Percentiles rank a stretch among this genome's conserved stretches.
Conservation (phyloP, 2,113 vertebrate species). For the Hydropotes inermis region DNA sequence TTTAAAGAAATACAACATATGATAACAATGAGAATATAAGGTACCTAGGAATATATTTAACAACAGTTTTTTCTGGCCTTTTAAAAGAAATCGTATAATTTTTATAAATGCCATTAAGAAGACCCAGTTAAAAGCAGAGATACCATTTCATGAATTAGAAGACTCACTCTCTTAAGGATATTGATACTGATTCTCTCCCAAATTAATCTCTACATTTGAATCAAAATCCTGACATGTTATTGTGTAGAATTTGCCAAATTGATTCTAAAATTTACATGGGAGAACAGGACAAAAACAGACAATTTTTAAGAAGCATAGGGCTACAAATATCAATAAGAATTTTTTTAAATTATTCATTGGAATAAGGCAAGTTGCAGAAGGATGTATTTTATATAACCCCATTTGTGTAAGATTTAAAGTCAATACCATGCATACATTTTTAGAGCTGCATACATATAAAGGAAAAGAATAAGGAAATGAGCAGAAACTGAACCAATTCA, state of each 20-base stretch:
- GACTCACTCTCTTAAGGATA: not conserved
- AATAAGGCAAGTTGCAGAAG: not conserved
- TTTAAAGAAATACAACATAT: not conserved
- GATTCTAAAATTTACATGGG: not conserved
- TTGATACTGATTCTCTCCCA: not conserved
- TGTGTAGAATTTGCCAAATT: not conserved
- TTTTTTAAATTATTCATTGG: not conserved
- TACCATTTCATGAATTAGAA: not conserved
- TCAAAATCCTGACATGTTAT: not conserved
- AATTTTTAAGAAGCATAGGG: not conserved
- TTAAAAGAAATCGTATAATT: not conserved
- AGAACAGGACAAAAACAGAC: not conserved
- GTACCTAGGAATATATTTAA: not conserved
- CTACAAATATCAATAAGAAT: not conserved
- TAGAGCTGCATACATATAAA: not conserved
- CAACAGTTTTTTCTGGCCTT: not conserved
- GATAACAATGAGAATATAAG: not conserved
- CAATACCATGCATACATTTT: not conserved
- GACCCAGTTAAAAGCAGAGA: not conserved
- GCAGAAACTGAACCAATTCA: not conserved
- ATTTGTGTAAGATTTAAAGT: not conserved
- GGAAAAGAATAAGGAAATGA: not conserved
- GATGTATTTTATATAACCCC: not conserved
- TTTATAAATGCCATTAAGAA: not conserved
- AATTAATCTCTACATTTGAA: not conserved